Base-by-base conservation (phyloP, 2,888 invertebrate species). In the Encarsia formosa region DNA sequence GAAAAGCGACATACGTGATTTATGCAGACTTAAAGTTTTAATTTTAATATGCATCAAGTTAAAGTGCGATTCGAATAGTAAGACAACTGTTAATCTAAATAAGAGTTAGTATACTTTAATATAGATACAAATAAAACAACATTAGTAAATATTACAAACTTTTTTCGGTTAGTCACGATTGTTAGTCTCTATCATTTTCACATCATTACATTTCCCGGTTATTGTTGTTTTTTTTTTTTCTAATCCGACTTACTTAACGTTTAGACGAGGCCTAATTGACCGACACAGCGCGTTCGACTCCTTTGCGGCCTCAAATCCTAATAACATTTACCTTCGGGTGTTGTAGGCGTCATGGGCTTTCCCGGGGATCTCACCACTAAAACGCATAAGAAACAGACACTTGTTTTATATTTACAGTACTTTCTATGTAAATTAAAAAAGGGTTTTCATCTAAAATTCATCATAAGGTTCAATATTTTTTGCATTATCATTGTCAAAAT, bases 341-440 rank as follows among this genome's bases (percentile, higher is more conserved):
- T 71, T 68, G 75, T 67, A 63, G 75, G 67, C 65, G 75, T 65
- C 66, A 75, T 69, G 66, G 72, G 71, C 74, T 76, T 77, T 75
- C 76, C 75, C 71, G 75, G 70, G 69, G 76, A 69, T 72, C 73
- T 76, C 75, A 77, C 73, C 73, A 74, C 77, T 77, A 75, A 73
- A 75, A 75, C 69, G 70, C 65, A 76, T 66, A 73, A 71, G 67
- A 70, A 69, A 69, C 59, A 64, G 63, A 67, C 49, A 60, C 40
- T 61, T 58, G 60, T 59, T 61, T 59, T 61, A 62, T 61, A 62
- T 61, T 61, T 41, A 54, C 49, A 35, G 23, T n/a, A n/a, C n/a
- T n/a, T n/a, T n/a, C n/a, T n/a, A n/a, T n/a, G n/a, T n/a, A n/a
- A n/a, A n/a, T n/a, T n/a, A n/a, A n/a, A n/a, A n/a, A n/a, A n/a